Conservation (phyloP, 2,797 vertebrate genomes). For the Parauchenoglanis ngamensis region DNA sequence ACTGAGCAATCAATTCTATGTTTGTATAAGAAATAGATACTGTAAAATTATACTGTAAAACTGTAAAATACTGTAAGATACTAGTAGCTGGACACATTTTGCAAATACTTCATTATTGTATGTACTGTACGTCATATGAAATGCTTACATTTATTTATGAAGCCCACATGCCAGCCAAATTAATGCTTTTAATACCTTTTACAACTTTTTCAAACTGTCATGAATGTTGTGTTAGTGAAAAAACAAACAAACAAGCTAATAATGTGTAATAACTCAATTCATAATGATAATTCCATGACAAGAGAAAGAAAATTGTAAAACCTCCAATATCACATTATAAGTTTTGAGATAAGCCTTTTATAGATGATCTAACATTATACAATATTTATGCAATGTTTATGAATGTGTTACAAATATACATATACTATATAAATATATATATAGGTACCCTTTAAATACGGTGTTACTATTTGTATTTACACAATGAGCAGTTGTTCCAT, state of each 20-base stretch:
- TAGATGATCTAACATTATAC: neutral
- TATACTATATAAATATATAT: no score
- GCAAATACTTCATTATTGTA: neutral
- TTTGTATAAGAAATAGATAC: neutral
- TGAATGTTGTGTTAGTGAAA: neutral
- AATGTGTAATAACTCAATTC: neutral
- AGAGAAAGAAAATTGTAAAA: neutral
- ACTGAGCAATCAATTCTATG: neutral
- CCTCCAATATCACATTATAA: neutral
- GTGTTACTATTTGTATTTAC: neutral
- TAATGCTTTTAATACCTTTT: neutral
- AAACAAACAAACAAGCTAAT: neutral
- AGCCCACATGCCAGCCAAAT: neutral
- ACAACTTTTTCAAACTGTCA: neutral
- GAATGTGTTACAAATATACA: neutral
- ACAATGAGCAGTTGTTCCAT: neutral
- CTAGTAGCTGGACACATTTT: neutral
- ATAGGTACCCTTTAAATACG: neutral
- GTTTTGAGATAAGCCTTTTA: neutral
- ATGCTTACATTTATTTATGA: neutral
- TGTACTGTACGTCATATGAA: neutral
- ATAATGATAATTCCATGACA: neutral
- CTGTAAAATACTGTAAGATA: neutral
- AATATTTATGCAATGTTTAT: neutral
- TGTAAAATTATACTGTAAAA: no score